Evolutionary conservation across 1,140 invertebrate species (phyloP), one percentile per base, ranked within the genome.

Genomic region (Zaprionus davidi): DNA sequence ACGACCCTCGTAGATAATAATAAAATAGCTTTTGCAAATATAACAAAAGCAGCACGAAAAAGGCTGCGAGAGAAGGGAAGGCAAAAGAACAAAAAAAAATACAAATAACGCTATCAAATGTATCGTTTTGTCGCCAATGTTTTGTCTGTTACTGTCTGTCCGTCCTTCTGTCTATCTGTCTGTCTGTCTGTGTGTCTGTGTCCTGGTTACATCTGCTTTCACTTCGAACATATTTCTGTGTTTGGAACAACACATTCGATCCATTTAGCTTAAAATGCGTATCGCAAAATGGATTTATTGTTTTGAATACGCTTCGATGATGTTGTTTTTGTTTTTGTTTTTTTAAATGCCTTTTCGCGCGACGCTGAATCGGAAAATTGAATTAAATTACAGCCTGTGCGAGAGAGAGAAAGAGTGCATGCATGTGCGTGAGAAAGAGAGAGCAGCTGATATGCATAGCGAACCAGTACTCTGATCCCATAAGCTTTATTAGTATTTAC

Each of bases 1-100:
- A n/a, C n/a, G n/a, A n/a, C n/a, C n/a, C n/a, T n/a, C n/a, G n/a
- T n/a, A 76, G 81, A 68, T 81, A 85, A 88, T 88, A 90, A 85
- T 90, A 84, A 90, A 88, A 88, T 74, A 70, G 85, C 85, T 88
- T 88, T 85, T 82, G 85, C 78, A 85, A 90, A 88, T 88, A 84
- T 74, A 55, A 64, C 71, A 63, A 81, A 84, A 85, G 64, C 57
- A 78, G 41, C 20, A 58, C 26, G 15, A 36, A 49, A 34, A 49
- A 34, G 17, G 51, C 34, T 12, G 28, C 28, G 11, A 3, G 28
- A 44, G 20, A 22, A 55, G 24, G 24, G 53, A 26, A 55, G 38
- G 17, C 34, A 9, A 28, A 17, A 31, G 15, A 46, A 17, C 7
- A 6, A 46, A 46, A 46, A 22, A 53, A n/a, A 55, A 4, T 5